Evolutionary conservation across 2,113 vertebrate genomes (phyloP).

Genomic region (Sisor rabdophorus): DNA sequence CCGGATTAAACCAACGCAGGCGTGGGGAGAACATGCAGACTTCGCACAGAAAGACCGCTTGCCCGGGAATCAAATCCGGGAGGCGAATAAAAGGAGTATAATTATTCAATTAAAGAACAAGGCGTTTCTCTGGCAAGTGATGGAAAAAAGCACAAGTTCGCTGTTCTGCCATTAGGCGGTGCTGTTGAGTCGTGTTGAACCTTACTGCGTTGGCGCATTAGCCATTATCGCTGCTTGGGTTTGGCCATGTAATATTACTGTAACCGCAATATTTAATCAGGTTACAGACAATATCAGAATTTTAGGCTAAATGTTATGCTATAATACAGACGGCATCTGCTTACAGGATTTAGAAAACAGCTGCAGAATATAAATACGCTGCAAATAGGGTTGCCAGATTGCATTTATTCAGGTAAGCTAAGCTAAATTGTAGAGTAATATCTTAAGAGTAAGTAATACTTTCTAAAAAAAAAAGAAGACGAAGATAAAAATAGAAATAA

Average conservation of each 20-base stretch:
- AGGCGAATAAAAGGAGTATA: too few species aligned
- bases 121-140: too few species aligned
- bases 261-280: neutral
- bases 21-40: too few species aligned
- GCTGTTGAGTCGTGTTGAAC: neutral
- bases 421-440: neutral
- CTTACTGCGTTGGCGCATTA: neutral
- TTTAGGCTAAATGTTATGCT: neutral
- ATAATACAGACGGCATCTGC: neutral
- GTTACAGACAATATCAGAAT: neutral
- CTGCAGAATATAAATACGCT: neutral
- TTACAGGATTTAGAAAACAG: neutral
- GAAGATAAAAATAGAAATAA: neutral
- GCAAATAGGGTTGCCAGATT: slow-evolving; percentile 2
- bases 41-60: too few species aligned
- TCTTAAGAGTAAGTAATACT: neutral
- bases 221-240: neutral
- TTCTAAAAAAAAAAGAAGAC: neutral
- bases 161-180: neutral
- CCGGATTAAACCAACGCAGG: too few species aligned
- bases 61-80: too few species aligned
- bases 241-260: neutral
- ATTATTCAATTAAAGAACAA: too few species aligned
- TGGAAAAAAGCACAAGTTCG: neutral
- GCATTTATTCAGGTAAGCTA: neutral